Evolutionary conservation across 2,797 vertebrate species (phyloP).

Genomic region (Phyllotis vaccarum): DNA sequence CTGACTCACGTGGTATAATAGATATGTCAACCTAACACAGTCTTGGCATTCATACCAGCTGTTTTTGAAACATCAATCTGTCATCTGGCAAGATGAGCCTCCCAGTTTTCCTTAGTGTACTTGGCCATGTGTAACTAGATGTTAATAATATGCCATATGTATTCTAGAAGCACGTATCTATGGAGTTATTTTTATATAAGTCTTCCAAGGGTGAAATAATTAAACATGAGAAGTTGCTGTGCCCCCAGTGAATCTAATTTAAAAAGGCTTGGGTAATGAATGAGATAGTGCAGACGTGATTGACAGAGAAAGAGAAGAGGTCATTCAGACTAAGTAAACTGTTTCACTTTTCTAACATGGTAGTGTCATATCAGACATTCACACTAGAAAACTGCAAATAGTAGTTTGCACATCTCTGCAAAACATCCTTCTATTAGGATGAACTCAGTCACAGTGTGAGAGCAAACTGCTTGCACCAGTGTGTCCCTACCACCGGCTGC

Average conservation of each 20-base stretch:
- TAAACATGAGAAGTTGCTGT: not conserved
- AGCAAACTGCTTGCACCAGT: not conserved
- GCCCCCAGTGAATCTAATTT: not conserved
- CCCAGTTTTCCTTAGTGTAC: not conserved
- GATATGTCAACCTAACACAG: not conserved
- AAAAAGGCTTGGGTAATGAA: not conserved
- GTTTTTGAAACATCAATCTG: slow-evolving; percentile 18
- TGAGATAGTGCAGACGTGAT: not conserved
- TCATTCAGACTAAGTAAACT: not conserved
- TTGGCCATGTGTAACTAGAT: slow-evolving; percentile 26
- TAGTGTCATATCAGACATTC: not conserved
- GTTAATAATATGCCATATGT: not conserved
- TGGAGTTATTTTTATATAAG: slow-evolving; percentile 10
- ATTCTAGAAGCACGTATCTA: slow-evolving; percentile 13
- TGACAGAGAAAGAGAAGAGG: not conserved
- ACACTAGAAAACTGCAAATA: not conserved
- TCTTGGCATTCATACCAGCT: not conserved
- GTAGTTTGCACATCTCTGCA: not conserved
- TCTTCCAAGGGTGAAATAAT: slow-evolving; percentile 21
- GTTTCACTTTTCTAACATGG: not conserved
- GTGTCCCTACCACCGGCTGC: not conserved
- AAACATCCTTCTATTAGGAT: not conserved
- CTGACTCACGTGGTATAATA: not conserved
- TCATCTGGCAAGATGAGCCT: not conserved
- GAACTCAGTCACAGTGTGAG: not conserved